Evolutionary conservation across 1,140 invertebrate genomes (phyloP).

Genomic region (Aleiodes sp.): DNA sequence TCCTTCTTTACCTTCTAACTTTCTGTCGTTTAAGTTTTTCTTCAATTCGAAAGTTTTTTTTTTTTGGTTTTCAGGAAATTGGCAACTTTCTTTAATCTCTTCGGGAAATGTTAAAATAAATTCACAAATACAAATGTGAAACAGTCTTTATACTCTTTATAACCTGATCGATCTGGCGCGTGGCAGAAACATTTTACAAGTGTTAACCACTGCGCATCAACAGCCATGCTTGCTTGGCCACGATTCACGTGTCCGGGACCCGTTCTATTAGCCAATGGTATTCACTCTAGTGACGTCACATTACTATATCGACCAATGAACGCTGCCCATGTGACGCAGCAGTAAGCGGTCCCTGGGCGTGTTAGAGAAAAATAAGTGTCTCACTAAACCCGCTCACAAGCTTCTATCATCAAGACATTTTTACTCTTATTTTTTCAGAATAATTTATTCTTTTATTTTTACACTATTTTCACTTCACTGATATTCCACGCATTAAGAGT

Average conservation of each 20-base stretch:
- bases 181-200: slow-evolving; percentile 64
- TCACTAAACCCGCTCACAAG: neutral
- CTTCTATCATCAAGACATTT: neutral
- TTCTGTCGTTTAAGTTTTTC: too few relatives aligned
- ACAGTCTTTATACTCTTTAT: slow-evolving; percentile 35
- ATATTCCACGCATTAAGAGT: too few relatives aligned
- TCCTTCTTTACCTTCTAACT: too few relatives aligned
- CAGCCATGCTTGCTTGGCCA: slow-evolving; percentile 64
- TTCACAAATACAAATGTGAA: neutral
- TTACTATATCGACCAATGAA: slow-evolving; percentile 65
- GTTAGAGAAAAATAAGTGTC: slow-evolving; percentile 33
- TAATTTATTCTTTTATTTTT: neutral
- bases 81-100: too few relatives aligned
- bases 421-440: too few relatives aligned
- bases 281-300: slow-evolving; percentile 58
- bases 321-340: slow-evolving; percentile 65
- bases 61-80: too few relatives aligned
- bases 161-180: slow-evolving; percentile 65
- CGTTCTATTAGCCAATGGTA: slow-evolving; percentile 51
- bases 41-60: too few relatives aligned
- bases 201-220: slow-evolving; percentile 66
- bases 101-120: neutral
- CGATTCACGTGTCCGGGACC: slow-evolving; percentile 65
- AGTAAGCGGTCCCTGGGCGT: slow-evolving; percentile 40
- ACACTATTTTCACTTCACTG: neutral